A percentile compares a stretch with the other conserved stretches of the same genome.
Evolutionary conservation across 2,797 vertebrate species (phyloP).

Genomic region (Perdix hodgsoniae): DNA sequence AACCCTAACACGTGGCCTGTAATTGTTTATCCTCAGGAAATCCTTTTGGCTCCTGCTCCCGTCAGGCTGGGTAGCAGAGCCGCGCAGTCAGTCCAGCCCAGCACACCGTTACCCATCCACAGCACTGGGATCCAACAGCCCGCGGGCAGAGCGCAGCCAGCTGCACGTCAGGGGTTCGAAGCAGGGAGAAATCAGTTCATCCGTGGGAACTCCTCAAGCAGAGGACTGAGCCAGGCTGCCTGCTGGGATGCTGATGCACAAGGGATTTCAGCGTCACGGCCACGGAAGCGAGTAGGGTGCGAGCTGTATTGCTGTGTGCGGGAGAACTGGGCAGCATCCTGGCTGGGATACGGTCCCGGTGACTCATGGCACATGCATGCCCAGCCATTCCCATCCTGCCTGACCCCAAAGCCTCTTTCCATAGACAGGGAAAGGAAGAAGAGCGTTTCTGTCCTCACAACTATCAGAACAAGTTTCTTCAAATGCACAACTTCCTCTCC

Average conservation of each 20-base stretch:
- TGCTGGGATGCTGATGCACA: not conserved
- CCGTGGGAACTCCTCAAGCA: not conserved
- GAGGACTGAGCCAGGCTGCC: not conserved
- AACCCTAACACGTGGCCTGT: not conserved
- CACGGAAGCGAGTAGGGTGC: fast-evolving
- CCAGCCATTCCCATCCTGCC: not conserved
- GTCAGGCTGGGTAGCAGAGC: not conserved
- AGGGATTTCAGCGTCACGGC: fast-evolving
- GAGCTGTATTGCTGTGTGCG: fast-evolving
- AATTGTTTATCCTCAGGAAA: slow-evolving; percentile 50
- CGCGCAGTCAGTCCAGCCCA: not conserved
- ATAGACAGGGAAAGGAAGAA: not conserved
- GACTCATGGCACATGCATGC: not conserved
- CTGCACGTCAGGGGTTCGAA: fast-evolving
- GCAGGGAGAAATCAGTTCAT: not conserved
- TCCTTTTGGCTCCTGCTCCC: not conserved
- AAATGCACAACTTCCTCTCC: slow-evolving; percentile 27
- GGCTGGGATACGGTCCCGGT: not conserved
- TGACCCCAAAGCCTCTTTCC: not conserved
- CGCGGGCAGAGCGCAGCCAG: not conserved
- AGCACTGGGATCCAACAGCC: not conserved
- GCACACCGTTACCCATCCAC: not conserved
- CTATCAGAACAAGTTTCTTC: not conserved
- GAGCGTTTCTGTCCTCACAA: not conserved
- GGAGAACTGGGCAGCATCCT: not conserved